Conservation (phyloP, 2,888 invertebrate genomes). For the Tuta absoluta region DNA sequence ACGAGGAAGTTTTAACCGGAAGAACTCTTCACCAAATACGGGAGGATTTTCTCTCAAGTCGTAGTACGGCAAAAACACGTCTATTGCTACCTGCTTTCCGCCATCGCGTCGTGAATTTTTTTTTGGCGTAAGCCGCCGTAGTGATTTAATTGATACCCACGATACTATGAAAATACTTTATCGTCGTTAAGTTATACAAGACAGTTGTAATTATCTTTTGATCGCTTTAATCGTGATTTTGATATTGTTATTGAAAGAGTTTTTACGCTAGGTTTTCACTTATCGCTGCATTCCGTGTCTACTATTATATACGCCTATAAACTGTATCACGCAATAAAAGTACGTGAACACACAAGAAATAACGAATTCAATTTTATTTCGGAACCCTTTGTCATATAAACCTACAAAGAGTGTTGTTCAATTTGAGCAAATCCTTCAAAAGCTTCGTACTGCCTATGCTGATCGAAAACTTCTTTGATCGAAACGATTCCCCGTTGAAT, state of each 20-base stretch:
- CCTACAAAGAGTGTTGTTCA: conserved; percentile 59
- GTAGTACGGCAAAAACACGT: not conserved
- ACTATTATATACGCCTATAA: not conserved
- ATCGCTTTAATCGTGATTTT: conserved; percentile 25
- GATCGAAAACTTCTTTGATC: conserved; percentile 48
- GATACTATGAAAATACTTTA: not conserved
- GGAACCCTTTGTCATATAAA: conserved; percentile 49
- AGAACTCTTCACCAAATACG: not conserved
- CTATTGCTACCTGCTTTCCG: not conserved
- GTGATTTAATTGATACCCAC: not conserved
- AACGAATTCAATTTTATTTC: conserved; percentile 44
- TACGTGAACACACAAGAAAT: not conserved
- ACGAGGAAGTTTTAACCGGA: conserved; percentile 9
- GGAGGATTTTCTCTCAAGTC: conserved; percentile 1
- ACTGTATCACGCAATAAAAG: not conserved
- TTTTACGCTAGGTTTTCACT: conserved; percentile 39
- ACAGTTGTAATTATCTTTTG: conserved; percentile 35
- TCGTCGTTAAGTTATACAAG: conserved; percentile 16
- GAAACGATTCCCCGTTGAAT: conserved; percentile 34
- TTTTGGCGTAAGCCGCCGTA: not conserved
- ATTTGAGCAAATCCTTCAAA: conserved; percentile 56
- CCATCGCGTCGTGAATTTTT: not conserved
- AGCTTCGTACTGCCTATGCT: conserved; percentile 40
- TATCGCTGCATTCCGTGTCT: conserved; percentile 19
- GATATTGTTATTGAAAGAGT: conserved; percentile 31